Conservation (phyloP, 2,113 vertebrate genomes). For the Zosterops hypoxanthus region DNA sequence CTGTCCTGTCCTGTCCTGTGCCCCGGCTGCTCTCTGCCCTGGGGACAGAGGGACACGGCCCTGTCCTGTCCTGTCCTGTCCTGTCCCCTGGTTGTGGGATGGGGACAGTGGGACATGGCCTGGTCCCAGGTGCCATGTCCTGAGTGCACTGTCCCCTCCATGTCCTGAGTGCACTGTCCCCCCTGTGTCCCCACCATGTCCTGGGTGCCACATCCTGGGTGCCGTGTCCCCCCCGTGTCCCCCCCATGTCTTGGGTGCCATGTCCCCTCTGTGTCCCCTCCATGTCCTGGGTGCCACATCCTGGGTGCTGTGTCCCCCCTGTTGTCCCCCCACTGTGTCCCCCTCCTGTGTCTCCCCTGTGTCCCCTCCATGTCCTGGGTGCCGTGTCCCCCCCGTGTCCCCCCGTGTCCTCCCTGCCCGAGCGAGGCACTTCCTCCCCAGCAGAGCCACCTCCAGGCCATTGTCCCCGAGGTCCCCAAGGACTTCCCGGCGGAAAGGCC, state of each 20-base stretch:
- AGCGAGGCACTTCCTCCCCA: background rate
- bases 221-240: background rate
- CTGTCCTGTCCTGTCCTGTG: no score
- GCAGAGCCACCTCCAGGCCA: background rate
- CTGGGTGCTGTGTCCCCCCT: background rate
- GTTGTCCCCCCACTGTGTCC: background rate
- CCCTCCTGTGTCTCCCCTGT: background rate
- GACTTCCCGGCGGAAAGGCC: slow-evolving; percentile 22
- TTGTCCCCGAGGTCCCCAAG: background rate
- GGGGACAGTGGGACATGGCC: no score
- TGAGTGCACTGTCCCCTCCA: background rate
- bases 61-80: no score
- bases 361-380: background rate
- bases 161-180: background rate
- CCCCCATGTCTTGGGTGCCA: background rate
- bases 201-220: background rate
- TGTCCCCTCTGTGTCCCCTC: background rate
- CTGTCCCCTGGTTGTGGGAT: no score
- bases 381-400: background rate
- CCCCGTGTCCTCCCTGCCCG: background rate
- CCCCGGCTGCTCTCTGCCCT: no score
- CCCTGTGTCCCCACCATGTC: background rate
- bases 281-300: background rate
- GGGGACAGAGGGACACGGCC: no score
- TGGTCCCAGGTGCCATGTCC: no score